Base-by-base conservation (phyloP, 2,888 invertebrate genomes). In the Morinoia aosen region DNA sequence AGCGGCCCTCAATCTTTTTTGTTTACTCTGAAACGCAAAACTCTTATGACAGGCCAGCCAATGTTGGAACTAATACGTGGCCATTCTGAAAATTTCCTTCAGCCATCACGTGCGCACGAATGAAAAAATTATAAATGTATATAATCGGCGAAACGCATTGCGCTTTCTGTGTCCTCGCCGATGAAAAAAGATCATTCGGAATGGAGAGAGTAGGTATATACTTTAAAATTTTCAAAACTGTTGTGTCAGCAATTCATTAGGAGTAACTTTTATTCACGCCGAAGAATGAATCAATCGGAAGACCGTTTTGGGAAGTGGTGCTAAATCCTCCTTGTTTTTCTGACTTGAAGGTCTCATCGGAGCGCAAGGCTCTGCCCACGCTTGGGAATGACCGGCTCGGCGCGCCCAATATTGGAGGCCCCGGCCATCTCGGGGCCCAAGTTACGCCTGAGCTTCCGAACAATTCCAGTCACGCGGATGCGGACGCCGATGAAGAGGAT, bases 391-490 rank as follows among this genome's bases (percentile, higher is more conserved):
- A 33, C 93, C 48, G 48, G 48, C 56, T 93, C 56, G 93, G 48
- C 16, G 93, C 8, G 19, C 93, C 93, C 93, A 93, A 93, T 93
- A 93, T 93, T 93, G 93, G 93, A 93, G 16, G 93, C 33, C 48
- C 33, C 11, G 93, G 57, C 93, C 93, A 93, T 93, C 93, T 93
- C 58, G 10, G 57, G 57, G 16, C 48, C 93, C 57, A 93, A 93
- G 93, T 93, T 93, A 93, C 93, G 93, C 93, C 93, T 33, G n/a
- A 56, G 56, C 93, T 57, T 57, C 57, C 93, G 48, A 93, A 93
- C 93, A 93, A 93, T 93, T 93, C 93, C 56, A 93, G 93, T 93
- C 93, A 93, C 93, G 93, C 93, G 57, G 57, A n/a, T 57, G 48
- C 57, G 93, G 93, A 56, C 57, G 56, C 57, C 93, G 93, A 93